Base-by-base conservation (phyloP, 2,888 invertebrate species). In the Mythimna vitellina region DNA sequence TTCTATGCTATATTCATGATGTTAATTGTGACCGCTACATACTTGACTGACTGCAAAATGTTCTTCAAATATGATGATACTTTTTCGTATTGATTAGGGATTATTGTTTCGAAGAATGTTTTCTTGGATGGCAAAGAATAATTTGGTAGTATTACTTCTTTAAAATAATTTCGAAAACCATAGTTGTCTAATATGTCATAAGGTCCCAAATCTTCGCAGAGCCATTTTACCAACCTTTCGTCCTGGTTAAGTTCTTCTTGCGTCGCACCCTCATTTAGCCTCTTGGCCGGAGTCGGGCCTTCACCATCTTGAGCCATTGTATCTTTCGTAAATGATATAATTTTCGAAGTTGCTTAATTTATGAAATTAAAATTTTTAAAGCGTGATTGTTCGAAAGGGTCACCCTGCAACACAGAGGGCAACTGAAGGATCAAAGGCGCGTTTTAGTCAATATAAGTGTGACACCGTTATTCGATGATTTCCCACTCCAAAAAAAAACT, bases 181-280 rank as follows among this genome's bases (percentile, higher is more conserved):
- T 51, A 38, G 3, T 38, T 3, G 12, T 66, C 67, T 7, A 70
- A 57, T 58, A 58, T 67, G 20, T 4, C 14, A 29, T 2, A 51
- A 9, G 67, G 49, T 22, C 29, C 57, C 57, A 67, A 58, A 51
- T 70, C 70, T 22, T 29, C 12, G 29, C 70, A 70, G 12, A 70
- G 20, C 70, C 68, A 67, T 67, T 49, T 38, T 2, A 70, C 57
- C 8, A 67, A 49, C 12, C 8, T 67, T 22, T 14, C 57, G 20
- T 70, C 38, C 25, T 66, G 20, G 20, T 56, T n/a, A 7, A 6
- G 20, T 10, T 56, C 42, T 7, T 57, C 12, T 38, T 51, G 25
- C 1, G 25, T 17, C 38, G 9, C n/a, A 12, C 1, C 25, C 1
- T 35, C 17, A 6, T 51, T 49, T 38, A n/a, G 12, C n/a, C 1